Percentiles rank a stretch among this genome's conserved stretches.
phyloP scores from a whole-genome alignment of 2,888 invertebrate genomes.

The Syrphus vitripennis region DNA sequence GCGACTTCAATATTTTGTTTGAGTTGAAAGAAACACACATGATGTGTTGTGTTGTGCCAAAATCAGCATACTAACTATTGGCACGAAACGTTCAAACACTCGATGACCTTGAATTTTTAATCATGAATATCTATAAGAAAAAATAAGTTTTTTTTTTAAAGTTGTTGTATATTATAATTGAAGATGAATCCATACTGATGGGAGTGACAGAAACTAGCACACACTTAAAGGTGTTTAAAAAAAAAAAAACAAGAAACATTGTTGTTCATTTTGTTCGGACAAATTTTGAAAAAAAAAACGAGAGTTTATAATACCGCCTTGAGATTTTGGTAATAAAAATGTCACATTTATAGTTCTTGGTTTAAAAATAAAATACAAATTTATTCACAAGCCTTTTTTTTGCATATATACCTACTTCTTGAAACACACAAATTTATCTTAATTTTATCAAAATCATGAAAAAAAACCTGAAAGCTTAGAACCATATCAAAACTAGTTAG shows the following conservation, averaged over 20 bases:
- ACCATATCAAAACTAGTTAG: slow-evolving; percentile 33
- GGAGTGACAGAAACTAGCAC: slow-evolving; percentile 26
- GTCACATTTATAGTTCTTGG: slow-evolving; percentile 17
- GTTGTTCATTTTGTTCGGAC: background rate
- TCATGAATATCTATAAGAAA: slow-evolving; percentile 43
- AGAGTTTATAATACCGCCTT: slow-evolving; percentile 28
- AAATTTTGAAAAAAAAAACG: slow-evolving; percentile 13
- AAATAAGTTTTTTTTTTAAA: slow-evolving; percentile 3
- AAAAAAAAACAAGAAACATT: background rate
- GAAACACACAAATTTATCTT: slow-evolving; percentile 4
- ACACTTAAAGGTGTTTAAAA: slow-evolving; percentile 21
- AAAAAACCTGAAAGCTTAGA: slow-evolving; percentile 46
- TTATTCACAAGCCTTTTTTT: slow-evolving; percentile 24
- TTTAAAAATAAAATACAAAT: background rate
- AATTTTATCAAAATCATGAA: slow-evolving; percentile 20
- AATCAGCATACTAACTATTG: slow-evolving; percentile 44
- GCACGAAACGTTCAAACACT: slow-evolving; percentile 44
- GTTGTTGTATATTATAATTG: slow-evolving; percentile 4
- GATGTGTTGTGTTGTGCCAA: slow-evolving; percentile 41
- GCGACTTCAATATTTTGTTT: slow-evolving; percentile 3
- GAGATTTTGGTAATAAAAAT: background rate
- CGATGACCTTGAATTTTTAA: slow-evolving; percentile 61
- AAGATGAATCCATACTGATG: slow-evolving; percentile 40
- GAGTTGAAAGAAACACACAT: background rate
- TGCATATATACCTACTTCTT: background rate